A percentile compares a stretch with the other conserved stretches of the same genome.
Conservation (phyloP, 2,113 vertebrate species). For the Leptocoma aspasia region DNA sequence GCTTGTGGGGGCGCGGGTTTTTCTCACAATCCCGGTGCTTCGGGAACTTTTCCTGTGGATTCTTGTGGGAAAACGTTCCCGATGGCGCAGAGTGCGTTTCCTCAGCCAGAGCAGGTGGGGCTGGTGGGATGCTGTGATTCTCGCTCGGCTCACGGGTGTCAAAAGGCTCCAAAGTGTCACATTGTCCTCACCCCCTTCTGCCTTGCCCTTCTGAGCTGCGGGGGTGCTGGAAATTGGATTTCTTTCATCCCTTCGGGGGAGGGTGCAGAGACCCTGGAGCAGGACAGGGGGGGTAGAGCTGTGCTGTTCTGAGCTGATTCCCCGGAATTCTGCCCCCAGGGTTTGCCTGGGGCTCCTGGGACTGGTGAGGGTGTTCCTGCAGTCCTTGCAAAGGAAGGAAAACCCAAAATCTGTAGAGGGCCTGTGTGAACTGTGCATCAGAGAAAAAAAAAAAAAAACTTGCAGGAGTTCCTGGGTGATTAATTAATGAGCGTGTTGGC, state of each 20-base stretch:
- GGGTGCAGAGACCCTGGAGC: neutral
- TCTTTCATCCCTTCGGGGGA: neutral
- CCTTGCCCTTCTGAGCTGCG: neutral
- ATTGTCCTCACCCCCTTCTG: neutral
- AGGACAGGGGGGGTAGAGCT: neutral
- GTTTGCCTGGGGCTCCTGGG: neutral
- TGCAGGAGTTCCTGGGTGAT: neutral
- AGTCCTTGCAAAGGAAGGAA: neutral
- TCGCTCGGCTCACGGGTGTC: neutral
- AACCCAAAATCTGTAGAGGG: neutral
- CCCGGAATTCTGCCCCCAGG: neutral
- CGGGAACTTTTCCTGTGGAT: neutral
- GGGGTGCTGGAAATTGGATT: neutral
- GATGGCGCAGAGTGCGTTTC: fast-evolving
- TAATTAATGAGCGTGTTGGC: neutral
- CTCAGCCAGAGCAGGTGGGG: neutral
- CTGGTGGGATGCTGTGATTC: neutral
- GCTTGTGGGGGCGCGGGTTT: neutral
- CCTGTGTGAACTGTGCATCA: neutral
- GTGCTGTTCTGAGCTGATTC: neutral
- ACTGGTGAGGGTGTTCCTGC: neutral
- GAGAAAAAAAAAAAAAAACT: neutral
- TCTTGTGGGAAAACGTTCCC: neutral
- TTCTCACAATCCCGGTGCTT: neutral
- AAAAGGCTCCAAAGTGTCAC: neutral